Conservation (phyloP, 2,797 vertebrate species). For the Hirundo rustica region DNA sequence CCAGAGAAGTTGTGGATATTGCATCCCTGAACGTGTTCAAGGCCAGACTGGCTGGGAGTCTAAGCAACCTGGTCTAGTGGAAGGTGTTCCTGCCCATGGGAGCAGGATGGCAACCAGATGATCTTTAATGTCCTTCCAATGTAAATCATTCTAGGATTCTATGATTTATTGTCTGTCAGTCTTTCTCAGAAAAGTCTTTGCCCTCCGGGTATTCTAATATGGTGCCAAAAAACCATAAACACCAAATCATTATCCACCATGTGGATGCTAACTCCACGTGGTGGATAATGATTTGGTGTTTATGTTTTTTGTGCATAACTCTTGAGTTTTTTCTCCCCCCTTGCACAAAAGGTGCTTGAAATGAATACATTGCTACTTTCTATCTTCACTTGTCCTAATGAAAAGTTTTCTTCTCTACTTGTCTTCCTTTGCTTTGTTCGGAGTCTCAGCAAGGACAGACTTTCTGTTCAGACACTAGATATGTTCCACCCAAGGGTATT, state of each 20-base stretch:
- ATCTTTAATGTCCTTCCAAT: background rate
- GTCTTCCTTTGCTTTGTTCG: background rate
- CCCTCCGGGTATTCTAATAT: background rate
- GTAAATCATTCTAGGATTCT: background rate
- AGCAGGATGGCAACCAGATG: background rate
- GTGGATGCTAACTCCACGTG: background rate
- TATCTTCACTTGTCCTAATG: background rate
- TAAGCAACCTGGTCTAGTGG: too few species aligned
- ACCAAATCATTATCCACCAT: background rate
- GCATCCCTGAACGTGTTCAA: background rate
- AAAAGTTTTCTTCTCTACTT: background rate
- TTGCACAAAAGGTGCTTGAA: background rate
- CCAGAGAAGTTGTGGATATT: background rate
- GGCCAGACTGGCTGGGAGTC: background rate
- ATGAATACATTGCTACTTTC: background rate
- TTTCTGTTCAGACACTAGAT: background rate
- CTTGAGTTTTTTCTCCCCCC: background rate
- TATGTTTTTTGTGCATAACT: background rate
- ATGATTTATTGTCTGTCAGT: background rate
- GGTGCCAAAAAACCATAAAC: background rate
- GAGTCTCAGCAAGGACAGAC: background rate
- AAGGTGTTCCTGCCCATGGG: background rate
- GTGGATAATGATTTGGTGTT: too few species aligned
- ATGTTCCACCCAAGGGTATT: background rate
- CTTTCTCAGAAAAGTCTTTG: background rate